Evolutionary conservation across 2,797 vertebrate genomes (phyloP).

Genomic region (Lycodopsis pacificus): DNA sequence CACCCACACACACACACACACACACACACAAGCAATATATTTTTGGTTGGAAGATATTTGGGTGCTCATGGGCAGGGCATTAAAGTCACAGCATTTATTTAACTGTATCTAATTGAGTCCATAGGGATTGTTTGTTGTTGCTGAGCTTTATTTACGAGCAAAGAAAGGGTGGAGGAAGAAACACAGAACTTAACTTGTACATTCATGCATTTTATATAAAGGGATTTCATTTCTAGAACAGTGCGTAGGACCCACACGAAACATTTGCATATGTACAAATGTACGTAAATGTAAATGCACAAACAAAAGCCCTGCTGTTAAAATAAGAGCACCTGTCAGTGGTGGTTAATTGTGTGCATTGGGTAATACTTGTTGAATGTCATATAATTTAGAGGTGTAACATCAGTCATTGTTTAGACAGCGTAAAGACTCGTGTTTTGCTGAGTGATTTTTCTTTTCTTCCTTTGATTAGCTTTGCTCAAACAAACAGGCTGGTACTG

Average conservation of each 20-base stretch:
- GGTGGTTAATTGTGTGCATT: conserved; percentile 40
- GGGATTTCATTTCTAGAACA: neutral
- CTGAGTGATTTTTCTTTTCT: neutral
- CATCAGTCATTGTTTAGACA: conserved; percentile 39
- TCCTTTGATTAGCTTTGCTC: conserved; percentile 41
- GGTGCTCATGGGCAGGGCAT: conserved; percentile 56
- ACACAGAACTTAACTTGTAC: conserved; percentile 15
- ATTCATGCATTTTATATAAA: conserved; percentile 18
- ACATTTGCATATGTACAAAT: neutral
- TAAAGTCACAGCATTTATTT: conserved; percentile 73
- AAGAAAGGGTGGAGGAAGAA: conserved; percentile 29
- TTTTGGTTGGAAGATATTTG: conserved; percentile 46
- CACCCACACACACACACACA: conserved; percentile 23
- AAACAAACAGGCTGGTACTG: conserved; percentile 17
- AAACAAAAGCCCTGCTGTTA: conserved; percentile 9
- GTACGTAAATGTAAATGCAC: neutral
- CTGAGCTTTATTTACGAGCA: conserved; percentile 64
- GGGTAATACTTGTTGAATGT: conserved; percentile 35
- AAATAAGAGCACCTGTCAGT: conserved; percentile 25
- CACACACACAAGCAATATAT: conserved; percentile 20
- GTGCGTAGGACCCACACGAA: neutral
- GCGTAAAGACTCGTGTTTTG: conserved; percentile 1
- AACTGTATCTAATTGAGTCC: conserved; percentile 87
- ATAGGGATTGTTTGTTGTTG: conserved; percentile 76
- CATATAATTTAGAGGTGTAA: conserved; percentile 27